Evolutionary conservation across 2,888 invertebrate species (phyloP).

Genomic region (Petrolisthes cinctipes): DNA sequence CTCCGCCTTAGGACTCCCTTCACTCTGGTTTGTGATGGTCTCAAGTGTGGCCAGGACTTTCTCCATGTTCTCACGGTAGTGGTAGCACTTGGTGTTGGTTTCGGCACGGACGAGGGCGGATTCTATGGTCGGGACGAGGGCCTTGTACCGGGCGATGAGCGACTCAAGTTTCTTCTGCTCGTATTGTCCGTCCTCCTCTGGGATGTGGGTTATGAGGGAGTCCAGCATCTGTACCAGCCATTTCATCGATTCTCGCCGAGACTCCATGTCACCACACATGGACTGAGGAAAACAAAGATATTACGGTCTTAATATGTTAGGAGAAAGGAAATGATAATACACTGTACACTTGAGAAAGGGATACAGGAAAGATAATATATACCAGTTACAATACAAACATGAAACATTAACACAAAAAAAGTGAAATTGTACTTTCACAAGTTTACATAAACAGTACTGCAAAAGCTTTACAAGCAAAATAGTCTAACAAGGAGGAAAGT

Average conservation of each 20-base stretch:
- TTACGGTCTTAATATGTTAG: too few species aligned
- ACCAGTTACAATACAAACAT: not conserved
- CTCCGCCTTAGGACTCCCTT: slow-evolving; percentile 45
- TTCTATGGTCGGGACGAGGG: slow-evolving; percentile 90
- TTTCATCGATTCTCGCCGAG: slow-evolving; percentile 92
- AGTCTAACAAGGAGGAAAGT: too few species aligned
- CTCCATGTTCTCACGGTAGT: slow-evolving; percentile 88
- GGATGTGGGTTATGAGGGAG: slow-evolving; percentile 84
- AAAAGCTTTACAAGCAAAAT: not conserved
- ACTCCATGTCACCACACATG: slow-evolving; percentile 90
- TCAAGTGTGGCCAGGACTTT: slow-evolving; percentile 80
- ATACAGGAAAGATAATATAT: not conserved
- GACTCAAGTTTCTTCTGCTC: slow-evolving; percentile 87
- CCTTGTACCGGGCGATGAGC: slow-evolving; percentile 88
- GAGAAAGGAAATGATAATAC: not conserved
- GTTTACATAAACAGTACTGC: not conserved
- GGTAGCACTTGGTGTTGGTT: slow-evolving; percentile 91
- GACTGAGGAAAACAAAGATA: slow-evolving; percentile 74
- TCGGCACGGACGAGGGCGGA: slow-evolving; percentile 93
- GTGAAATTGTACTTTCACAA: not conserved
- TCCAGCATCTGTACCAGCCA: slow-evolving; percentile 94
- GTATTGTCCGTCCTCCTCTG: slow-evolving; percentile 81
- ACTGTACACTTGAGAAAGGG: not conserved
- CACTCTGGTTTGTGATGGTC: slow-evolving; percentile 47
- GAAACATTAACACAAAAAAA: not conserved